phyloP scores from a whole-genome alignment of 2,797 vertebrate genomes.

The Microchirus variegatus region DNA sequence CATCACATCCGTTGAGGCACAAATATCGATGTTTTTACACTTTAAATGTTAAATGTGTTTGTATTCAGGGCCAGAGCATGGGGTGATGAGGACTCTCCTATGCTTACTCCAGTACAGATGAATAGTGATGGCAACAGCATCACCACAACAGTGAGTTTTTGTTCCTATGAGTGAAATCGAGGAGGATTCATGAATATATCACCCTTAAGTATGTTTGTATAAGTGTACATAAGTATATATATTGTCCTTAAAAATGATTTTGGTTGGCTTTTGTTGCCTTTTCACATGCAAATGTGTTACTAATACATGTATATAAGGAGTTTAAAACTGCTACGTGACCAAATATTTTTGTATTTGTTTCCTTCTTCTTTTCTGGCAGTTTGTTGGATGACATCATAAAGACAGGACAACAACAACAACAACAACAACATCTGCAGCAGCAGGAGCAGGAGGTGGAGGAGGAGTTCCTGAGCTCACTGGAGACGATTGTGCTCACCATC shows the following conservation, averaged over 20 bases:
- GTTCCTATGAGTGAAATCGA: too few relatives aligned
- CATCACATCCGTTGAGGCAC: conserved; percentile 37
- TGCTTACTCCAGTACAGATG: conserved; percentile 76
- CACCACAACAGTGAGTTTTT: conserved; percentile 75
- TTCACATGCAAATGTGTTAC: too few relatives aligned
- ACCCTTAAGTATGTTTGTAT: too few relatives aligned
- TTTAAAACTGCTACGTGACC: too few relatives aligned
- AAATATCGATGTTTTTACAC: conserved; percentile 40
- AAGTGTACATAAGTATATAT: neutral
- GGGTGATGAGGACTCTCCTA: conserved; percentile 76
- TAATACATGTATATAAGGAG: too few relatives aligned
- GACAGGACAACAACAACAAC: conserved; percentile 48
- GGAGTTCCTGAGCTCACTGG: conserved; percentile 67
- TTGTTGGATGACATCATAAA: conserved; percentile 73
- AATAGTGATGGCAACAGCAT: conserved; percentile 85
- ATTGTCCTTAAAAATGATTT: too few relatives aligned
- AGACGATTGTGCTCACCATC: conserved; percentile 75
- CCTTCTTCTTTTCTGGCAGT: conserved; percentile 46
- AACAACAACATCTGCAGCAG: conserved; percentile 1
- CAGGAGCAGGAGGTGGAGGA: conserved; percentile 22
- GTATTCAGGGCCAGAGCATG: conserved; percentile 61
- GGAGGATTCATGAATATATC: neutral
- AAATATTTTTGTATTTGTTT: too few relatives aligned
- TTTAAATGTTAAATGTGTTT: conserved; percentile 28
- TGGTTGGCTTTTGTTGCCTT: too few relatives aligned